Base-by-base conservation (phyloP, 1,140 invertebrate genomes). In the Eufriesea mexicana region DNA sequence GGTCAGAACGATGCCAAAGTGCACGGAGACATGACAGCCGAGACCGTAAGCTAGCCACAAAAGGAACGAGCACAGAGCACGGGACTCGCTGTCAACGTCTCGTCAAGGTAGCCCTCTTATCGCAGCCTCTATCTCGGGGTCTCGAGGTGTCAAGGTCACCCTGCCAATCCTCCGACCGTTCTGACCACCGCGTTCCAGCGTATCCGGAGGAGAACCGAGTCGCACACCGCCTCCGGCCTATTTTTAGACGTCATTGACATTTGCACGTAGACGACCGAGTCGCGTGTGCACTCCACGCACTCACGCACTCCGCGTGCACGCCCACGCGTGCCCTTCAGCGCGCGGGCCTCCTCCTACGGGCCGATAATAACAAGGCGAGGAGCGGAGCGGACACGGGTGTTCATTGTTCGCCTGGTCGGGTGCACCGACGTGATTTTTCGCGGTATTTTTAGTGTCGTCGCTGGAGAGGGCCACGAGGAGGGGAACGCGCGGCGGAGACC, bases 231-330 rank as follows among this genome's bases (percentile, higher is more conserved):
- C 73, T 66, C 54, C 79, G 84, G 74, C 55, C 83, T 91, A 90
- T 91, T 91, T 89, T 91, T 90, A 90, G 74, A 86, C 78, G 89
- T 87, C 88, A 90, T 89, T 91, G 90, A 90, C 90, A 90, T 90
- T 89, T 88, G 76, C 86, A 85, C 86, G 88, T 89, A 89, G 88
- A 89, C 85, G 73, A 18, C 55, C 51, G 51, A 57, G 61, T 78
- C 82, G 67, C 64, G 49, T 51, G 79, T 67, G 74, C 68, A 67
- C 71, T 72, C 54, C 64, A 72, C 75, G 64, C 45, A 71, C 28
- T 72, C 70, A 42, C 57, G 74, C 74, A 70, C 70, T 83, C 73
- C 61, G 35, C 16, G 25, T 42, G n/a, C n/a, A 23, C 86, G 84
- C 87, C 87, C 78, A 90, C 89, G 87, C 79, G 64, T 90, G 89